Percentiles rank a stretch among this genome's conserved stretches.
These are phyloP conservation scores for Phaedon cochleariae DNA, from an alignment of 2,888 invertebrate species.

Conservation along the genomic window DNA sequence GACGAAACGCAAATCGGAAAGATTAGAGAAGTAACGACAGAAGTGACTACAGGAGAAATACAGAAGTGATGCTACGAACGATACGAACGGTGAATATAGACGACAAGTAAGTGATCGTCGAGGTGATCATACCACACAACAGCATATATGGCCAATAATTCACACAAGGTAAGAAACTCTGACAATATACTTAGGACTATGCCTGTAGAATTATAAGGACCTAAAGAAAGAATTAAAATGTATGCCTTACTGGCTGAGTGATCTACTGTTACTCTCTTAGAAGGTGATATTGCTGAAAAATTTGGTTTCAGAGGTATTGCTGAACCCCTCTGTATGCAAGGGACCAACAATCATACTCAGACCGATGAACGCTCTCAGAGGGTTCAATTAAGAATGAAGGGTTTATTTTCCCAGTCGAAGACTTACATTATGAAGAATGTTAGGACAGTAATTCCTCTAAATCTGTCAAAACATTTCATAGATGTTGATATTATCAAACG, in stretches of 20 bases:
- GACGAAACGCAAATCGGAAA: too few relatives aligned
- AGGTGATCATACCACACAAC: too few relatives aligned
- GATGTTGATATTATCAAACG: not conserved
- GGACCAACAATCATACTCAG: conserved; percentile 5
- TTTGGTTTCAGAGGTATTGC: not conserved
- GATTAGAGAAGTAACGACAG: too few relatives aligned
- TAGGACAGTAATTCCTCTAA: conserved; percentile 11
- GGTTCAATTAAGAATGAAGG: not conserved
- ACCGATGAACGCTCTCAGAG: not conserved
- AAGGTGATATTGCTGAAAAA: conserved; percentile 1
- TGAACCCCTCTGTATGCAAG: conserved; percentile 13
- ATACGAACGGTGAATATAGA: too few relatives aligned
- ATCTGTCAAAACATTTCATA: conserved; percentile 16
- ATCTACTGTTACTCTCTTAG: conserved; percentile 11
- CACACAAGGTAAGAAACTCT: too few relatives aligned
- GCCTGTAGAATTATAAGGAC: not conserved
- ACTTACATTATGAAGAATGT: conserved; percentile 14
- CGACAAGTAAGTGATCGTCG: too few relatives aligned
- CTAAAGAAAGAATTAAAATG: not conserved
- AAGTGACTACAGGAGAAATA: too few relatives aligned
- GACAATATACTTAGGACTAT: not conserved
- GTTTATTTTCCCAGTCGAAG: not conserved
- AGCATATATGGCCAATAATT: too few relatives aligned
- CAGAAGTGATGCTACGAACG: too few relatives aligned
- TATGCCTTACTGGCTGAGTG: not conserved